A percentile compares a stretch with the other conserved stretches of the same genome.
Evolutionary conservation across 2,113 vertebrate genomes (phyloP).

Genomic region (Elanoides forficatus): DNA sequence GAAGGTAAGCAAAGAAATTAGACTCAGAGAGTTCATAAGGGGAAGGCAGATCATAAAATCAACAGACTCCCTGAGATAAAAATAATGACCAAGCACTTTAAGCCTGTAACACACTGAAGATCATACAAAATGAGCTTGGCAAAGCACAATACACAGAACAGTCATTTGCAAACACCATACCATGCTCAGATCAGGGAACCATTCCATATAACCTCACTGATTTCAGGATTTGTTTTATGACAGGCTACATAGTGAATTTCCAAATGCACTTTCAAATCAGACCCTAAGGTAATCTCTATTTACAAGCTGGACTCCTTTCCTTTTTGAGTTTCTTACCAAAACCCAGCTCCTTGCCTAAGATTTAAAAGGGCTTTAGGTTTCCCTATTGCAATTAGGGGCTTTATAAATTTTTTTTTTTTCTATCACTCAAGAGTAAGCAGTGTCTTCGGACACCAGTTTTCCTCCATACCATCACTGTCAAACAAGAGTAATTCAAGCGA

Average conservation of each 20-base stretch:
- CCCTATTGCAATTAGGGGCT: not conserved
- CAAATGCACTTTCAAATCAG: not conserved
- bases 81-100: constrained; percentile 33
- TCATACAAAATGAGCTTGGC: constrained; percentile 22
- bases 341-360: not conserved
- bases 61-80: constrained; percentile 46
- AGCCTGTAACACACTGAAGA: constrained; percentile 4
- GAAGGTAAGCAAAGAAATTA: constrained; percentile 65
- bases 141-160: not conserved
- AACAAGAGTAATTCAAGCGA: not conserved
- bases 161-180: constrained; percentile 1
- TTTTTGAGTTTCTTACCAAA: not conserved
- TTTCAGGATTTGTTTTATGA: not conserved
- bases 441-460: not conserved
- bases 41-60: constrained; percentile 36
- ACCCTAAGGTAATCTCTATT: not conserved
- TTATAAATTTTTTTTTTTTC: not conserved
- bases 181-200: not conserved
- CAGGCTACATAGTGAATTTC: not conserved
- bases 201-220: not conserved
- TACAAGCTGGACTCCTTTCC: not conserved
- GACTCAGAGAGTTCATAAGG: constrained; percentile 34
- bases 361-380: not conserved
- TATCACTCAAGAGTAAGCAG: not conserved
- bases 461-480: not conserved